Conservation (phyloP, 2,888 invertebrate species). For the Thyatira batis region DNA sequence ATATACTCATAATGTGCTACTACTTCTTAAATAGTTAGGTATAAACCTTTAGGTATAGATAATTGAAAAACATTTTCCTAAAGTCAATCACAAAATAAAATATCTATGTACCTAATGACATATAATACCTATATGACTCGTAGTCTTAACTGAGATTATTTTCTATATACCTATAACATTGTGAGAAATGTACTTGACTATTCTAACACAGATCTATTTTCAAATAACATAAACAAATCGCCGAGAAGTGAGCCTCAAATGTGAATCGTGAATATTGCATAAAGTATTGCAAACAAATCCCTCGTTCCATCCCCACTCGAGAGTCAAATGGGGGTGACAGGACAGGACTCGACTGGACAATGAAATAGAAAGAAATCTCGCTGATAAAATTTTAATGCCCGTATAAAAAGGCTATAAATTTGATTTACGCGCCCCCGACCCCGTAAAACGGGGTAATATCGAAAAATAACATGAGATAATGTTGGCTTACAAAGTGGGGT, state of each 20-base stretch:
- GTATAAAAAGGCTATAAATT: conserved; percentile 81
- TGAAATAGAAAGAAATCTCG: conserved; percentile 72
- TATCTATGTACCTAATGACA: too few relatives aligned
- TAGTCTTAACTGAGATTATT: too few relatives aligned
- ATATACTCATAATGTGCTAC: too few relatives aligned
- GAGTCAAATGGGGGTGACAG: conserved; percentile 55
- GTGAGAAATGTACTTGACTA: too few relatives aligned
- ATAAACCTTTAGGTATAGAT: too few relatives aligned
- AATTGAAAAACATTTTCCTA: too few relatives aligned
- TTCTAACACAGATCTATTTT: too few relatives aligned
- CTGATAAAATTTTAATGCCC: conserved; percentile 80
- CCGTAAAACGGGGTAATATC: conserved; percentile 78
- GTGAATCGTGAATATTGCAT: conserved; percentile 7
- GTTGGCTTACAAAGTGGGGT: conserved; percentile 71
- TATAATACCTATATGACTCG: too few relatives aligned
- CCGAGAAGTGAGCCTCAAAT: background rate
- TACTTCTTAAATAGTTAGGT: too few relatives aligned
- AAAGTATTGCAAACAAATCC: conserved; percentile 31
- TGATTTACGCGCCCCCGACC: conserved; percentile 75
- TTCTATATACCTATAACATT: too few relatives aligned
- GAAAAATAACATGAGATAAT: conserved; percentile 80
- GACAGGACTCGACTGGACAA: conserved; percentile 63
- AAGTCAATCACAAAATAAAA: too few relatives aligned
- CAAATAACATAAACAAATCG: background rate
- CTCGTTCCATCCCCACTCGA: conserved; percentile 38